Base-by-base conservation (phyloP, 2,888 invertebrate species). In the Anthrax anthrax region DNA sequence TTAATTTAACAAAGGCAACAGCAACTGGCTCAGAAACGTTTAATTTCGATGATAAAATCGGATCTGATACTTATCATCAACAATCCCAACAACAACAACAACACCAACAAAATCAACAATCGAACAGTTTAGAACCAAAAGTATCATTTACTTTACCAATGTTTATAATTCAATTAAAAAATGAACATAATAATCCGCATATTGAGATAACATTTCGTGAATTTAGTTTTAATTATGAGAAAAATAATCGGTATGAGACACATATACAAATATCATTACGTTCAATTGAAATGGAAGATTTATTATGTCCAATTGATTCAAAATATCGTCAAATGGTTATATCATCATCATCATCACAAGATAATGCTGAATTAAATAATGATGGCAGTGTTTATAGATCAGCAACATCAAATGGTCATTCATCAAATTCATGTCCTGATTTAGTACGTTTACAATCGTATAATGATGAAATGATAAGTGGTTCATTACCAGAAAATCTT, bases 221-320 rank as follows among this genome's bases (percentile, higher is more conserved):
- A 61, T 87, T 94, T 58, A 73, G 77, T 38, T 78, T 89, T 43
- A 77, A 77, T 42, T 85, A 83, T 60, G 80, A 82, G 51, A 78
- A 79, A 54, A 70, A 74, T 47, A 78, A 78, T 52, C 71, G 71
- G 18, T 76, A 76, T 56, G 81, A 84, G 61, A 86, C 84, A 4
- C 77, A 77, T 54, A 73, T 89, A 44, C 81, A 81, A 75, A 80
- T 89, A 14, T 81, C 87, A 0, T 70, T 95, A 9, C 79, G 86
- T 53, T 88, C 92, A 0, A 76, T 95, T 18, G 74, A 85, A 4
- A 88, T 95, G 84, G 92, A 94, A 64, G 94, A 95, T 69, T 72
- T 94, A 4, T 75, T 86, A 9, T 81, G 84, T 58, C 78, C 82
- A 2, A 74, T 77, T 18, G 82, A 82, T 39, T 85, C 88, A 0